These are phyloP conservation scores for Amblyraja radiata DNA, from an alignment of 2,797 vertebrate species.

Conservation along the genomic window DNA sequence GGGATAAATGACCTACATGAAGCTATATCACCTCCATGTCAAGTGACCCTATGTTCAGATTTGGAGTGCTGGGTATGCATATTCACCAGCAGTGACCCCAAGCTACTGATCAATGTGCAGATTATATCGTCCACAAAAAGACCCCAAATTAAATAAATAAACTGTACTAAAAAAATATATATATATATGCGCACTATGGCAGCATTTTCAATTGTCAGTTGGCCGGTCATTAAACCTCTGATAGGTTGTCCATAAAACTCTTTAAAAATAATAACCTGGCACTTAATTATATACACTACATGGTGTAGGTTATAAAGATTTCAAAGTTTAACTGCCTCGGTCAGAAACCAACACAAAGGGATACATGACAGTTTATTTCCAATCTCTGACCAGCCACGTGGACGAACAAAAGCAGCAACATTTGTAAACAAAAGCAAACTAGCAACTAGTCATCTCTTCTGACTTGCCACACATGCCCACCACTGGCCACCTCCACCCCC, in stretches of 20 bases:
- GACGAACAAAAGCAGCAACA: constrained; percentile 15
- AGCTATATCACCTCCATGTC: neutral
- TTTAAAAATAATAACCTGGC: constrained; percentile 31
- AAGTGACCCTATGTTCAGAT: neutral
- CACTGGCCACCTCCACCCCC: neutral
- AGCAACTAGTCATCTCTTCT: neutral
- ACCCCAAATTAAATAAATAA: constrained; percentile 37
- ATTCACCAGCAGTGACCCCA: neutral
- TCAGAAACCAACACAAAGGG: constrained; percentile 29
- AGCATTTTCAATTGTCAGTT: constrained; percentile 36
- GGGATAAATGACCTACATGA: neutral
- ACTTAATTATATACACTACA: constrained; percentile 26
- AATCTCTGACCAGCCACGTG: neutral
- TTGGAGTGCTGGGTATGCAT: neutral
- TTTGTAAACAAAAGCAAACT: constrained; percentile 32
- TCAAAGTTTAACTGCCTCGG: constrained; percentile 25
- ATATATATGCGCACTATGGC: constrained; percentile 23
- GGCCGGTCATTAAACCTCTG: constrained; percentile 18
- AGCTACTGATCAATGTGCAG: neutral
- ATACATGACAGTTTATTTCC: neutral
- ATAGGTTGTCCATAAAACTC: constrained; percentile 9
- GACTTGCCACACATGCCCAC: neutral
- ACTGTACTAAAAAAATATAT: constrained; percentile 35
- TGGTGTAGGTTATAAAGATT: constrained; percentile 19
- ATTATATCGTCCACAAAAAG: constrained; percentile 22